These are phyloP conservation scores for Anoplopoma fimbria DNA, from an alignment of 2,113 vertebrate genomes.

Conservation along the genomic window DNA sequence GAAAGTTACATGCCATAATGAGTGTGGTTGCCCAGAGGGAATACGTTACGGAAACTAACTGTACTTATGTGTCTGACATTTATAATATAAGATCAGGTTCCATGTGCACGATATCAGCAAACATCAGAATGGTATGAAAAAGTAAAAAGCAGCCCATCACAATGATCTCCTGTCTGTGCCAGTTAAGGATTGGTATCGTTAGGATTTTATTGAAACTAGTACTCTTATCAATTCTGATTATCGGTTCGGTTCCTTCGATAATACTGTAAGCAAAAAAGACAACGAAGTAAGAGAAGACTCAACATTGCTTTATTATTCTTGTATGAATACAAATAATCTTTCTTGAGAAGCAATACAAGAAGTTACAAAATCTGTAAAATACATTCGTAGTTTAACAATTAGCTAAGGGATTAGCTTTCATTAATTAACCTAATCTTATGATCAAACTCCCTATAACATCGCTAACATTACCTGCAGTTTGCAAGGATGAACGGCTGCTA, in stretches of 20 bases:
- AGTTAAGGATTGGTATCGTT: background rate
- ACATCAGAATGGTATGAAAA: background rate
- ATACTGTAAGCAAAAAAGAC: background rate
- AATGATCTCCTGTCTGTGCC: background rate
- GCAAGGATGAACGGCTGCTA: too few species aligned
- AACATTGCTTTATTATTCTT: too few species aligned
- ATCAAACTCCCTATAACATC: too few species aligned
- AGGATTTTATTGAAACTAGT: background rate
- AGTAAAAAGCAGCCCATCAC: background rate
- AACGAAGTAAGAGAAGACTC: too few species aligned
- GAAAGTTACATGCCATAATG: constrained; percentile 23
- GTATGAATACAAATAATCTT: too few species aligned
- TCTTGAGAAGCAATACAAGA: too few species aligned
- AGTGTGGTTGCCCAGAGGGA: background rate
- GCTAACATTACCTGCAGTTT: too few species aligned
- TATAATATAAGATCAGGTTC: background rate
- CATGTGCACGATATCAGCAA: background rate
- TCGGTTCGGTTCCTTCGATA: background rate
- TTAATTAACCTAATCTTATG: too few species aligned
- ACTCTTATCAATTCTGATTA: background rate
- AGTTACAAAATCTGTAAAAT: too few species aligned
- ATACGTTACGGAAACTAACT: background rate
- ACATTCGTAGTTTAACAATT: too few species aligned
- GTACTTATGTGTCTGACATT: background rate
- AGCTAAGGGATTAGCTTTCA: too few species aligned